Evolutionary conservation across 2,888 invertebrate species (phyloP).

Genomic region (Ischnus inquisitorius): DNA sequence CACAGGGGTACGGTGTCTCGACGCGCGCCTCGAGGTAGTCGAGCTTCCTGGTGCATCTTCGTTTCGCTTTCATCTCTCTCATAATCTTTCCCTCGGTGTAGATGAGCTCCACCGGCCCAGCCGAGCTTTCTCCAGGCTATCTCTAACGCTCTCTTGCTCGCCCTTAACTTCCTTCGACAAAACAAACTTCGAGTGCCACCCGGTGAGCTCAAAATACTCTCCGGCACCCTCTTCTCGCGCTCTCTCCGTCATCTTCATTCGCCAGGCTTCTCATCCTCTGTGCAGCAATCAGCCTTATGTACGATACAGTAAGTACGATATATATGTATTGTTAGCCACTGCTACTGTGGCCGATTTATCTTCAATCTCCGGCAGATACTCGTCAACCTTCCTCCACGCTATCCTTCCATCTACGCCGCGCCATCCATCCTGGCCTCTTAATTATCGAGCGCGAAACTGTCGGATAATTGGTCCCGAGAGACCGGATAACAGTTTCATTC

Average conservation of each 20-base stretch:
- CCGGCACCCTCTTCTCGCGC: conserved; percentile 14
- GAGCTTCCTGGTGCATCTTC: conserved; percentile 43
- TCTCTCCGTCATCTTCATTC: conserved; percentile 24
- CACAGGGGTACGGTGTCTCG: conserved; percentile 50
- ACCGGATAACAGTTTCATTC: conserved; percentile 13
- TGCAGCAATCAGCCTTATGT: conserved; percentile 15
- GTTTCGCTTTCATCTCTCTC: conserved; percentile 40
- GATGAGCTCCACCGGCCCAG: conserved; percentile 18
- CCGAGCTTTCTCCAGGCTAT: conserved; percentile 37
- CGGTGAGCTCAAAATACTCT: conserved; percentile 46
- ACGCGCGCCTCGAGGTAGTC: conserved; percentile 30
- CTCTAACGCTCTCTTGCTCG: conserved; percentile 40
- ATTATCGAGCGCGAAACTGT: conserved; percentile 47
- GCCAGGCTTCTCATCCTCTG: background rate
- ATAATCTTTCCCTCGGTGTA: conserved; percentile 45
- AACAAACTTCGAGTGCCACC: conserved; percentile 62
- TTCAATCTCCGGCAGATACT: conserved; percentile 30
- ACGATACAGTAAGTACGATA: conserved; percentile 9
- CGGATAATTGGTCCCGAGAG: conserved; percentile 51
- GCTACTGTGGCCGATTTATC: conserved; percentile 34
- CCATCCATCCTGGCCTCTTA: conserved; percentile 24
- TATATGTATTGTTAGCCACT: conserved; percentile 3
- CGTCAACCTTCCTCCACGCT: conserved; percentile 21
- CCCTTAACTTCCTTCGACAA: conserved; percentile 52
- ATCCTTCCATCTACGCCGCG: conserved; percentile 10